phyloP scores from a whole-genome alignment of 1,140 invertebrate genomes.

The Kradibia gibbosae region DNA sequence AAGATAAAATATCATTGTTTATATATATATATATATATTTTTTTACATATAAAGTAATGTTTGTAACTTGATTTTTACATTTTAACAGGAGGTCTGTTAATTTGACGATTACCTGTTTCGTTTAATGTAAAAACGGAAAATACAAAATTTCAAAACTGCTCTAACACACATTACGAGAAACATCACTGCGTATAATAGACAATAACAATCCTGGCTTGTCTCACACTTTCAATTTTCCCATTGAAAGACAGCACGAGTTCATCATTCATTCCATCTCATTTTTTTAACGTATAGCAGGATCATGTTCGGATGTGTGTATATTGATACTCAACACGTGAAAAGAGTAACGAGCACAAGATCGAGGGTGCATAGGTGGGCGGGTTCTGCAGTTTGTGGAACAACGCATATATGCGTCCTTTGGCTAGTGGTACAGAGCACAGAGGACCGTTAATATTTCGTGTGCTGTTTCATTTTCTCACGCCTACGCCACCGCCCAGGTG shows the following conservation, averaged over 20 bases:
- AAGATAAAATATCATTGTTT: too few species aligned
- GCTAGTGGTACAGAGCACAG: neutral
- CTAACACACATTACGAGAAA: too few species aligned
- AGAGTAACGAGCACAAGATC: conserved; percentile 1
- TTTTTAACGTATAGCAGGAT: neutral
- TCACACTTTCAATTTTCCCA: neutral
- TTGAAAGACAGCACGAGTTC: neutral
- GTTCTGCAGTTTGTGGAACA: neutral
- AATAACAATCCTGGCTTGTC: neutral
- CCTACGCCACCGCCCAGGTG: neutral
- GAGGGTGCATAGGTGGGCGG: neutral
- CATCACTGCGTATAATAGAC: neutral
- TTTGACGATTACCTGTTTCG: too few species aligned
- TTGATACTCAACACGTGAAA: neutral
- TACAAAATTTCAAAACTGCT: too few species aligned
- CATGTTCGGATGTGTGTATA: neutral
- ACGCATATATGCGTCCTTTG: neutral
- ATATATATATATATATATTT: too few species aligned
- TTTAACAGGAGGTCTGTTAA: too few species aligned
- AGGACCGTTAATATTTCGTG: neutral
- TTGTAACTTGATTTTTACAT: too few species aligned
- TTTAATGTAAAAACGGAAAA: too few species aligned
- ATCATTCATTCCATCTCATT: neutral
- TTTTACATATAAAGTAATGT: too few species aligned
- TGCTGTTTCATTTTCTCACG: neutral